These are phyloP conservation scores for Hybos culiciformis DNA, from an alignment of 2,888 invertebrate genomes.

Conservation along the genomic window DNA sequence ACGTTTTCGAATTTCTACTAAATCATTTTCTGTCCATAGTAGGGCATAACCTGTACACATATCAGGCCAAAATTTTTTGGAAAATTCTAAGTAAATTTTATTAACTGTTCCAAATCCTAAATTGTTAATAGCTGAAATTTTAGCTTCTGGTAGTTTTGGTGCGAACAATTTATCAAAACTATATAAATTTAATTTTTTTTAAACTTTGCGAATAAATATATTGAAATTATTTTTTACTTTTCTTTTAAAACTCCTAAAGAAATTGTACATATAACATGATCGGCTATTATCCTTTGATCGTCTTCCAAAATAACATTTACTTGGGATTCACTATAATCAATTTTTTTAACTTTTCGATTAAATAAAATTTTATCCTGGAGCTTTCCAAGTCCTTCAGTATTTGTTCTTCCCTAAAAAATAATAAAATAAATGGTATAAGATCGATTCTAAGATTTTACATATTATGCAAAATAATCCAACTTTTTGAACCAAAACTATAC, in stretches of 20 bases:
- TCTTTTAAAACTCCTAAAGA: conserved; percentile 49
- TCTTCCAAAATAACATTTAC: conserved; percentile 21
- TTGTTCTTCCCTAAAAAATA: conserved; percentile 11
- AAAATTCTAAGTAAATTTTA: conserved; percentile 49
- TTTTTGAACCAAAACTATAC: no score
- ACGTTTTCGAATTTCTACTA: conserved; percentile 25
- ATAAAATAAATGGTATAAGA: no score
- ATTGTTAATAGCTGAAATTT: conserved; percentile 39
- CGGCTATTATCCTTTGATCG: conserved; percentile 35
- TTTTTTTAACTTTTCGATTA: conserved; percentile 21
- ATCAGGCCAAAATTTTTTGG: conserved; percentile 44
- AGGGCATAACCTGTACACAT: conserved; percentile 41
- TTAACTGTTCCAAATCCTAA: conserved; percentile 46
- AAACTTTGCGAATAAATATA: no score
- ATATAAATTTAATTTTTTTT: no score
- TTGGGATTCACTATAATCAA: conserved; percentile 17
- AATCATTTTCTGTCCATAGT: conserved; percentile 43
- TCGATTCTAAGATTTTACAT: no score
- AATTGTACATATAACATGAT: conserved; percentile 46
- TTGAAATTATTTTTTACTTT: conserved; percentile 22
- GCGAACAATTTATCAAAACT: conserved; percentile 32
- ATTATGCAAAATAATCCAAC: no score
- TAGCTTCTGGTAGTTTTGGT: conserved; percentile 38
- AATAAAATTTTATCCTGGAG: conserved; percentile 28
- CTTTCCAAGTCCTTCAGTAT: conserved; percentile 19